Conservation (phyloP, 2,888 invertebrate genomes). For the Octonoba sinensis region DNA sequence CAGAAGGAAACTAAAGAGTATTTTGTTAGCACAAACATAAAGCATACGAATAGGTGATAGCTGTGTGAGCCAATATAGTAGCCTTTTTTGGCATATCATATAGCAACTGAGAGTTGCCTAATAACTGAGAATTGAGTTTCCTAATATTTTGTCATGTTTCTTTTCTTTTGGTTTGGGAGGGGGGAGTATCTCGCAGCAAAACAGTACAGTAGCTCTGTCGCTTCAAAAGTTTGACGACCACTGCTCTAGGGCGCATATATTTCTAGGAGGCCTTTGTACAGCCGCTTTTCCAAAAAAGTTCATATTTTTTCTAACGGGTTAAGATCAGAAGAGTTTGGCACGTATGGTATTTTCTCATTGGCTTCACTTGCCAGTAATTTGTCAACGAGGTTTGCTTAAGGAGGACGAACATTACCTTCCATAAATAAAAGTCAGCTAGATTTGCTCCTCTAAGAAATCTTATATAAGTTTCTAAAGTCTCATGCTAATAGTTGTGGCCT, state of each 20-base stretch:
- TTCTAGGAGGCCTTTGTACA: background rate
- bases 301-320: background rate
- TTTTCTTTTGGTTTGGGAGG: too few relatives aligned
- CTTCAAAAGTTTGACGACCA: too few relatives aligned
- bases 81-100: too few relatives aligned
- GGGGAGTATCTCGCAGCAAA: too few relatives aligned
- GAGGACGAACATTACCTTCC: background rate
- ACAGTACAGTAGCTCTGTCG: too few relatives aligned
- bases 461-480: background rate
- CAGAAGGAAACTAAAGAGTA: too few relatives aligned
- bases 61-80: too few relatives aligned
- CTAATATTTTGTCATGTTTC: too few relatives aligned
- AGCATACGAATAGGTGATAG: too few relatives aligned
- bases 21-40: too few relatives aligned
- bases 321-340: background rate
- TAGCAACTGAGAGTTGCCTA: too few relatives aligned
- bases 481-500: background rate
- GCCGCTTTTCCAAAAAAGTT: background rate
- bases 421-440: background rate
- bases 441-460: conserved; percentile 1
- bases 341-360: background rate
- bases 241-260: background rate
- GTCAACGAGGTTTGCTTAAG: background rate
- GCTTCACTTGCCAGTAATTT: background rate
- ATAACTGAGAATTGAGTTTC: too few relatives aligned